Conservation (phyloP, 1,140 invertebrate species). For the Stratiolaelaps scimitus region DNA sequence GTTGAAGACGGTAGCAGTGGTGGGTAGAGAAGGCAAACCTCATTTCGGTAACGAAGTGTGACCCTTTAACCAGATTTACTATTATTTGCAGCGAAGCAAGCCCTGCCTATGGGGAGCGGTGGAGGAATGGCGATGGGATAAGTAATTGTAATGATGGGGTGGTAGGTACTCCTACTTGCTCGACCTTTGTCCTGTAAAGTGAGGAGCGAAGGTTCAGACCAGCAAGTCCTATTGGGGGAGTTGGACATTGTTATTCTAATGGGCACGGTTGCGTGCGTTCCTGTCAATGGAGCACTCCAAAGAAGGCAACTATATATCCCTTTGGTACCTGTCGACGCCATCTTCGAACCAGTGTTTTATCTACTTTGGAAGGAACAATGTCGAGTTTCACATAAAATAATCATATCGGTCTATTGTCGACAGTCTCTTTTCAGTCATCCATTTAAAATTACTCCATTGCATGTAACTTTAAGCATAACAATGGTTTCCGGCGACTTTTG, state of each 20-base stretch:
- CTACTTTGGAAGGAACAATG: not conserved
- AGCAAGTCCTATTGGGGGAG: not conserved
- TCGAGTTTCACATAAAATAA: not conserved
- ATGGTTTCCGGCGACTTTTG: too few relatives aligned
- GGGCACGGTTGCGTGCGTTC: not conserved
- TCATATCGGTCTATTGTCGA: not conserved
- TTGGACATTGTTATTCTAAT: slow-evolving; percentile 28
- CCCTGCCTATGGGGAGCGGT: not conserved
- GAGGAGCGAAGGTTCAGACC: not conserved
- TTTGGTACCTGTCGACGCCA: not conserved
- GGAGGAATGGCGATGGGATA: not conserved
- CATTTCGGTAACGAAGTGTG: slow-evolving; percentile 29
- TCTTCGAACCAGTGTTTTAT: not conserved
- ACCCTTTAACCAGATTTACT: slow-evolving; percentile 28
- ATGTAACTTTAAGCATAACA: too few relatives aligned
- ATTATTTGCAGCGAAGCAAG: not conserved
- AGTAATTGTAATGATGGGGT: not conserved
- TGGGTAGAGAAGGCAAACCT: not conserved
- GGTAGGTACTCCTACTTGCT: not conserved
- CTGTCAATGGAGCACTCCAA: not conserved
- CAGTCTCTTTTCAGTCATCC: not conserved
- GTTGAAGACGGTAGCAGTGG: too few relatives aligned
- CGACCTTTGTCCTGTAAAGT: too few relatives aligned
- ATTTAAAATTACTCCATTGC: too few relatives aligned
- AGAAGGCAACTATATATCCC: not conserved